These are phyloP conservation scores for Chironomus tentans DNA, from an alignment of 2,888 invertebrate species.

Conservation along the genomic window DNA sequence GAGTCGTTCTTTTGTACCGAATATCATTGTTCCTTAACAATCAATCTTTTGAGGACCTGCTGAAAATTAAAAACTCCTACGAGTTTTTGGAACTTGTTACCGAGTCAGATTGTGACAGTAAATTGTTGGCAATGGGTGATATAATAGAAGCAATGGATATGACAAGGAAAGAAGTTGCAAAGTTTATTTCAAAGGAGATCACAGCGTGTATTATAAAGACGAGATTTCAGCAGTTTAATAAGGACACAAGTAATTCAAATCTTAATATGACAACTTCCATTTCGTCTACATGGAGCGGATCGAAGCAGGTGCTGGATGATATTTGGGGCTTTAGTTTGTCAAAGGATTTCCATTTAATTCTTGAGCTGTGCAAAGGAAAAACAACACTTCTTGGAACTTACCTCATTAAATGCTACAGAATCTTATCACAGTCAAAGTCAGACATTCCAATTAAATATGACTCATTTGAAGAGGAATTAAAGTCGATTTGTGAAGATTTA, in stretches of 20 bases:
- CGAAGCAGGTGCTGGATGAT: conserved; percentile 26
- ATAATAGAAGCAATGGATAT: conserved; percentile 49
- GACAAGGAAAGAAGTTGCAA: conserved; percentile 46
- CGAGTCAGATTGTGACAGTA: conserved; percentile 46
- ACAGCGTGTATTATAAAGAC: conserved; percentile 43
- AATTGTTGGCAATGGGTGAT: conserved; percentile 51
- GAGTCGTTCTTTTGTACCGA: conserved; percentile 48
- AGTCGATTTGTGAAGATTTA: conserved; percentile 28
- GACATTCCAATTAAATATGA: background rate
- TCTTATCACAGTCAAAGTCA: conserved; percentile 30
- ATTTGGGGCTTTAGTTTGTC: conserved; percentile 47
- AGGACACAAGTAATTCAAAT: background rate
- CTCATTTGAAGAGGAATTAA: background rate
- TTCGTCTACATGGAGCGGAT: background rate
- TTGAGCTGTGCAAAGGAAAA: conserved; percentile 44
- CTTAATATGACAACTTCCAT: background rate
- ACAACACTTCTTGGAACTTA: conserved; percentile 46
- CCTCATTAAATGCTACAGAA: conserved; percentile 42
- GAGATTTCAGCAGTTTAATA: conserved; percentile 39
- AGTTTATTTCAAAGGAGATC: conserved; percentile 50
- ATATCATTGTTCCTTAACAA: conserved; percentile 47
- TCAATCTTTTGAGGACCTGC: conserved; percentile 47
- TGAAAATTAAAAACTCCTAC: conserved; percentile 45
- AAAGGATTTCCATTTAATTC: conserved; percentile 44
- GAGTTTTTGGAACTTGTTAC: conserved; percentile 47